Evolutionary conservation across 1,140 invertebrate species (phyloP).

Genomic region (Pseudobourletiella spinata): DNA sequence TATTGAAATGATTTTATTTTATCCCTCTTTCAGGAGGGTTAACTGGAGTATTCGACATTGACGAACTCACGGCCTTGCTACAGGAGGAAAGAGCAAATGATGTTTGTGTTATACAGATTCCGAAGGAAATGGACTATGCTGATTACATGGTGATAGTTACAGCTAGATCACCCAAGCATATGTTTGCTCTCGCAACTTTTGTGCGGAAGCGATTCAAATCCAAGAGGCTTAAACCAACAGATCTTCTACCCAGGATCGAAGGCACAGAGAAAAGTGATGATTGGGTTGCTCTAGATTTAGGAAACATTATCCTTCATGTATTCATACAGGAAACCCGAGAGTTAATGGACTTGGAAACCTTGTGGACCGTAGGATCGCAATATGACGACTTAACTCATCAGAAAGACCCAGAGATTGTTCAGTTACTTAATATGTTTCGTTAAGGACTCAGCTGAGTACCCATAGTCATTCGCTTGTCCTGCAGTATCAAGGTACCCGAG

Average conservation of each 20-base stretch:
- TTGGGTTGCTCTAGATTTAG: constrained; percentile 86
- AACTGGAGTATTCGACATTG: constrained; percentile 73
- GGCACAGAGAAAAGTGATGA: constrained; percentile 57
- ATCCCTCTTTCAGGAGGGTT: constrained; percentile 54
- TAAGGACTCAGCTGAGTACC: constrained; percentile 5
- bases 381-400: constrained; percentile 61
- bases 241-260: constrained; percentile 64
- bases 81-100: constrained; percentile 65
- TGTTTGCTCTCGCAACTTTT: constrained; percentile 62
- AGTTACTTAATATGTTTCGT: constrained; percentile 11
- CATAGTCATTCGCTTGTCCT: no score
- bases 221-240: constrained; percentile 51
- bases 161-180: constrained; percentile 57
- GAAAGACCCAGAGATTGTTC: constrained; percentile 26
- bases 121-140: constrained; percentile 64
- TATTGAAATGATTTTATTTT: constrained; percentile 4
- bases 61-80: constrained; percentile 70
- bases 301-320: constrained; percentile 85
- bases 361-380: constrained; percentile 76
- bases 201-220: constrained; percentile 69
- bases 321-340: constrained; percentile 60
- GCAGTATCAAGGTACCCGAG: no score
- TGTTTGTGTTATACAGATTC: constrained; percentile 69
- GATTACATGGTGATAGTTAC: constrained; percentile 71
- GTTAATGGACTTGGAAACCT: constrained; percentile 75